Conservation (phyloP, 2,113 vertebrate species). For the Macquaria australasica region DNA sequence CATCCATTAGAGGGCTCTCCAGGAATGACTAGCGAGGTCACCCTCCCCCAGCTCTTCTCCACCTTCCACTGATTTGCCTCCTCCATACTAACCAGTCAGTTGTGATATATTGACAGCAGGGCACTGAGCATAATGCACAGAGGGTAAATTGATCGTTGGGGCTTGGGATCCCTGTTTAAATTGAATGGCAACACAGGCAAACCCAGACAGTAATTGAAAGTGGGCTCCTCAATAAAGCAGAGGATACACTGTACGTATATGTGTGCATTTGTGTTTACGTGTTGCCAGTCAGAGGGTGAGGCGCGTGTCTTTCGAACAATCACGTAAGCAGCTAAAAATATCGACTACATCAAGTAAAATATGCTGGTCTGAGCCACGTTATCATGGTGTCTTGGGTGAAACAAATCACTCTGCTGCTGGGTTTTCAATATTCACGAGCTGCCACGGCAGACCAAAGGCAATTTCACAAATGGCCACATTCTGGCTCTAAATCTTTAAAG, state of each 20-base stretch:
- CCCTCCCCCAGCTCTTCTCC: conserved; percentile 42
- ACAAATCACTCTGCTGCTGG: conserved; percentile 59
- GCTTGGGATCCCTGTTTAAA: conserved; percentile 52
- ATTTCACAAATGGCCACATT: conserved; percentile 80
- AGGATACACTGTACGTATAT: conserved; percentile 14
- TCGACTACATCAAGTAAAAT: conserved; percentile 30
- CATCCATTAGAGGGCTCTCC: conserved; percentile 76
- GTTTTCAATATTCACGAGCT: conserved; percentile 71
- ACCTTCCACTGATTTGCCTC: conserved; percentile 38
- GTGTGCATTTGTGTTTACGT: conserved; percentile 32
- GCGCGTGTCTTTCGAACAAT: conserved; percentile 9
- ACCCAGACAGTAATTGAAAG: conserved; percentile 57
- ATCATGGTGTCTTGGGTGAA: conserved; percentile 30
- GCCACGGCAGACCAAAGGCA: conserved; percentile 58
- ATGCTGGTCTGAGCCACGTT: neutral
- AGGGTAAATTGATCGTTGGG: conserved; percentile 55
- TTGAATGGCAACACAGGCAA: conserved; percentile 55
- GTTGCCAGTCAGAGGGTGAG: neutral
- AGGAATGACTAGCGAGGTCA: conserved; percentile 56
- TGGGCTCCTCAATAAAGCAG: conserved; percentile 32
- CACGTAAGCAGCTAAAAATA: conserved; percentile 31
- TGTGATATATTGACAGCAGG: conserved; percentile 61
- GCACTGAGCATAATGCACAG: conserved; percentile 54
- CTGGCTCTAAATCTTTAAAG: conserved; percentile 70
- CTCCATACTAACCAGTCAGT: conserved; percentile 56